A percentile compares a stretch with the other conserved stretches of the same genome.
Evolutionary conservation across 2,888 invertebrate species (phyloP).

Genomic region (Lepidonotus clava): DNA sequence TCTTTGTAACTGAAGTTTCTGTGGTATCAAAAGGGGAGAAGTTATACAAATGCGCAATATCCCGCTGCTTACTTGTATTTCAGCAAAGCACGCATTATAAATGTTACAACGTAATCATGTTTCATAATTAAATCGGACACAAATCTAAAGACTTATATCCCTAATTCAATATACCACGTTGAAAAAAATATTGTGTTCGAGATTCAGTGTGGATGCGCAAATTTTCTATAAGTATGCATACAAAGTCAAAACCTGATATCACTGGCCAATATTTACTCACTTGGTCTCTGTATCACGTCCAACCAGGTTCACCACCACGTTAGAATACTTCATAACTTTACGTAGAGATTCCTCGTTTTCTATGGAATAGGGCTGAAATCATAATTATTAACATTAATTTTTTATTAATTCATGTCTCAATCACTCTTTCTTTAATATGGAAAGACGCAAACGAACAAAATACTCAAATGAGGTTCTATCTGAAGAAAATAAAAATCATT

Average conservation of each 20-base stretch:
- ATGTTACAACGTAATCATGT: too few relatives aligned
- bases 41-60: too few relatives aligned
- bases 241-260: neutral
- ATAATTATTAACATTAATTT: constrained; percentile 18
- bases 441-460: neutral
- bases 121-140: too few relatives aligned
- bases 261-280: constrained; percentile 74
- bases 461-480: neutral
- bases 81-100: neutral
- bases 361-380: constrained; percentile 88
- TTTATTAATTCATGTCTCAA: neutral
- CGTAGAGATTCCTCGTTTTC: constrained; percentile 91
- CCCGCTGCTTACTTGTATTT: too few relatives aligned
- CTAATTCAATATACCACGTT: too few relatives aligned
- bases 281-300: constrained; percentile 95
- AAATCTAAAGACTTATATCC: too few relatives aligned
- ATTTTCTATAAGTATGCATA: neutral
- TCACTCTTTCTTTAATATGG: neutral
- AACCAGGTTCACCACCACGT: constrained; percentile 96
- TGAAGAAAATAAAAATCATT: neutral
- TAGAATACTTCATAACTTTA: constrained; percentile 92
- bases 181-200: too few relatives aligned
- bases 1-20: constrained; percentile 90
- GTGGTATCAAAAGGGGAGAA: constrained; percentile 58
- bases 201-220: too few relatives aligned